Percentiles rank a stretch among this genome's conserved stretches.
These are phyloP conservation scores for Tineola bisselliella DNA, from an alignment of 2,888 invertebrate genomes.

Conservation along the genomic window DNA sequence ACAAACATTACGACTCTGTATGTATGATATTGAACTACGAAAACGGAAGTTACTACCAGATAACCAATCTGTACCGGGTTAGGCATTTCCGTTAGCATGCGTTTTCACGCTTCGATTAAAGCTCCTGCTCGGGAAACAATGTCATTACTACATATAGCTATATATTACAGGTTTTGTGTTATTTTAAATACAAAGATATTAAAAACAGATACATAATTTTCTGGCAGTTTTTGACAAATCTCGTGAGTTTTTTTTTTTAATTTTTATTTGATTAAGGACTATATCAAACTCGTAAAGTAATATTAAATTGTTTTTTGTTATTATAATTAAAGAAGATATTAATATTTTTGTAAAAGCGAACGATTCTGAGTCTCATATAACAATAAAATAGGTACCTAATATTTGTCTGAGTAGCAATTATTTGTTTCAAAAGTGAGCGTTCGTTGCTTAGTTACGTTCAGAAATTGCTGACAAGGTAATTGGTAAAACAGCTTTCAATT, in stretches of 20 bases:
- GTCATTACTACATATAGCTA: background rate
- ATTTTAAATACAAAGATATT: too few species aligned
- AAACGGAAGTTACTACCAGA: background rate
- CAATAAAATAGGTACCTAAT: background rate
- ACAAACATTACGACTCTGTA: background rate
- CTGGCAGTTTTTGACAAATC: too few species aligned
- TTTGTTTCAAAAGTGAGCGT: slow-evolving; percentile 37
- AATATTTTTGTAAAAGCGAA: background rate
- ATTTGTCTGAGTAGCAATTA: slow-evolving; percentile 31
- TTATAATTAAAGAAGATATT: too few species aligned
- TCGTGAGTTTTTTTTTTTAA: too few species aligned
- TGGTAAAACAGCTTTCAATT: slow-evolving; percentile 45
- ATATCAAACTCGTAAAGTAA: too few species aligned
- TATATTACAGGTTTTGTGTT: too few species aligned
- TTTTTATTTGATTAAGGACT: too few species aligned
- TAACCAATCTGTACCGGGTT: background rate
- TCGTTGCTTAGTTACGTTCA: slow-evolving; percentile 21
- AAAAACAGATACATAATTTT: too few species aligned
- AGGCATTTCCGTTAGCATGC: background rate
- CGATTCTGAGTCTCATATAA: background rate
- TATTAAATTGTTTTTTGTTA: too few species aligned
- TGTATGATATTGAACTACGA: background rate
- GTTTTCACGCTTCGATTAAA: background rate
- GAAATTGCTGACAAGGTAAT: slow-evolving; percentile 37
- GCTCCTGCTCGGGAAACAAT: background rate